A percentile compares a stretch with the other conserved stretches of the same genome.
Conservation (phyloP, 2,888 invertebrate species). For the Luffia ferchaultella region DNA sequence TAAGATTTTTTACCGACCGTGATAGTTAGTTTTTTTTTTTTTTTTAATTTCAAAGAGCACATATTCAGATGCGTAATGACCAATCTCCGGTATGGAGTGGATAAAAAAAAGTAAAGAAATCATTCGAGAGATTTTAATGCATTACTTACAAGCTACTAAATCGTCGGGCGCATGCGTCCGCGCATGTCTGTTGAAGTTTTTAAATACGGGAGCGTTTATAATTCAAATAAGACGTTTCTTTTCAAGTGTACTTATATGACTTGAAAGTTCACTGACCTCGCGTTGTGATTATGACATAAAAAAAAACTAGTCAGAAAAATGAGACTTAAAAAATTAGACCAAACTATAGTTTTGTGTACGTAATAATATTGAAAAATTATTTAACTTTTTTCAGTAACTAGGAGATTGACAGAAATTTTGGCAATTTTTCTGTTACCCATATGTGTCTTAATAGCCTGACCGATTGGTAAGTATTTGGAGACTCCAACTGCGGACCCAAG, state of each 20-base stretch:
- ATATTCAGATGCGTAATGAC: slow-evolving; percentile 65
- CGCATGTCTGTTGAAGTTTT: slow-evolving; percentile 39
- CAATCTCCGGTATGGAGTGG: slow-evolving; percentile 48
- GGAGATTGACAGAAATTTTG: too few relatives aligned
- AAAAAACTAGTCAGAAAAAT: too few relatives aligned
- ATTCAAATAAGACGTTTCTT: slow-evolving; percentile 52
- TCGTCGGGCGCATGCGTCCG: slow-evolving; percentile 57
- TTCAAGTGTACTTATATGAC: not conserved
- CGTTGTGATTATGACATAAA: too few relatives aligned
- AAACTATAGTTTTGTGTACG: too few relatives aligned
- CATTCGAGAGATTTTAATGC: slow-evolving; percentile 60
- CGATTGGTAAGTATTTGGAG: too few relatives aligned
- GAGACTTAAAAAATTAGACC: too few relatives aligned
- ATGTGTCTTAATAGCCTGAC: too few relatives aligned
- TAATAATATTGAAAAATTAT: too few relatives aligned
- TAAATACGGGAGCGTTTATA: slow-evolving; percentile 36
- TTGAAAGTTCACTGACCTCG: too few relatives aligned
- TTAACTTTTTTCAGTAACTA: too few relatives aligned
- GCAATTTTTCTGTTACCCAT: too few relatives aligned
- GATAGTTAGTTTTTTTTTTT: slow-evolving; percentile 46
- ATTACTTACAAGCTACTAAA: slow-evolving; percentile 51
- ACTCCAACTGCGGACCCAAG: too few relatives aligned
- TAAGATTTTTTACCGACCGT: slow-evolving; percentile 55
- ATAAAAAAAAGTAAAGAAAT: slow-evolving; percentile 36
- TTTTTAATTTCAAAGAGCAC: slow-evolving; percentile 52